These are phyloP conservation scores for Sarotherodon lohbergeri DNA, from an alignment of 2,113 vertebrate species.

Conservation along the genomic window DNA sequence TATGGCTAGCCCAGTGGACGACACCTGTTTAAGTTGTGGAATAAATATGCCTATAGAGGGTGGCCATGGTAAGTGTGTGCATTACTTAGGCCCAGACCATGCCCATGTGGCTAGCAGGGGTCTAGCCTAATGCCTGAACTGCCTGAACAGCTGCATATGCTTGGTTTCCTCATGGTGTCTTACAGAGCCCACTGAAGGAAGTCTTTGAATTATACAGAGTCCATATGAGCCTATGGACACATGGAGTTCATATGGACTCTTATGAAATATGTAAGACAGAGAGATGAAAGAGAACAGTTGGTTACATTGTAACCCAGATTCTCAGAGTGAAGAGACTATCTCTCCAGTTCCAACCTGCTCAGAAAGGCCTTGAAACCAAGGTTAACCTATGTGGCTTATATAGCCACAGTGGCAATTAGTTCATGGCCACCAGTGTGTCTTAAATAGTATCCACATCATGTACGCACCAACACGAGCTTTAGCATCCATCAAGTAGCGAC, in stretches of 20 bases:
- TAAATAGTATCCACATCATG: neutral
- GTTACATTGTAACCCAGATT: neutral
- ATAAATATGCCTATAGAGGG: neutral
- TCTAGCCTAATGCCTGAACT: neutral
- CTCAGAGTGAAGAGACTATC: rapidly evolving
- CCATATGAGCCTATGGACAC: neutral
- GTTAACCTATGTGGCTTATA: rapidly evolving
- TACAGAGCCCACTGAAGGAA: neutral
- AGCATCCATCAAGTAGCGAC: constrained; percentile 48
- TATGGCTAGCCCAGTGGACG: neutral
- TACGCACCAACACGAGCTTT: constrained; percentile 13
- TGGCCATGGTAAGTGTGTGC: neutral
- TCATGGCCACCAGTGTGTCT: neutral
- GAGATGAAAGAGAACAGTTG: neutral
- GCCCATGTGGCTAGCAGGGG: neutral
- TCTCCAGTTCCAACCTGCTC: neutral
- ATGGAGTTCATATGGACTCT: neutral
- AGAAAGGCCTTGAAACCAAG: neutral
- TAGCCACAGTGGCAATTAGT: neutral
- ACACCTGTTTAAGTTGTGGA: neutral
- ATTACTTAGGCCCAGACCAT: neutral
- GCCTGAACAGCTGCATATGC: neutral
- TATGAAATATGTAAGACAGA: neutral
- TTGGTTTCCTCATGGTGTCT: neutral
- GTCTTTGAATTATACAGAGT: neutral